Evolutionary conservation across 1,140 invertebrate genomes (phyloP).

Genomic region (Gryllus bimaculatus): DNA sequence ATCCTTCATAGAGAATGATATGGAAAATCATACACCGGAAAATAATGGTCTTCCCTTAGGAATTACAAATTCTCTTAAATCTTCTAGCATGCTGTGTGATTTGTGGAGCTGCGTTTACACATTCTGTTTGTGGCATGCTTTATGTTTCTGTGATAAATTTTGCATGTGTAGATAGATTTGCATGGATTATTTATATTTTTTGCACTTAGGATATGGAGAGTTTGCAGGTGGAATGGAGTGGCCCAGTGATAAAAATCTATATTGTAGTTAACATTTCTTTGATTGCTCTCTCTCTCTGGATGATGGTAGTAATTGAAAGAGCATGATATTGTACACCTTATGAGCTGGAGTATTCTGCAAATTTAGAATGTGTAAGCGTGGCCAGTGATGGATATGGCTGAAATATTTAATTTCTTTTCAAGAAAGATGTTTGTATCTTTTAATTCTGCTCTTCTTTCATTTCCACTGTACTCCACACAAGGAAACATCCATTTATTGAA

Average conservation of each 20-base stretch:
- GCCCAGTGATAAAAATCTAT: too few relatives aligned
- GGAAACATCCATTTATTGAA: slow-evolving; percentile 33
- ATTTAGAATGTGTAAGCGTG: too few relatives aligned
- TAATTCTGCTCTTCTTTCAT: background rate
- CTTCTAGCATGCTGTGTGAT: background rate
- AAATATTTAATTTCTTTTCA: slow-evolving; percentile 26
- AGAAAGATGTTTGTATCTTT: slow-evolving; percentile 24
- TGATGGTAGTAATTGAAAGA: too few relatives aligned
- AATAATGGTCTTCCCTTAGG: background rate
- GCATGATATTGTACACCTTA: too few relatives aligned
- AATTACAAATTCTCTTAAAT: background rate
- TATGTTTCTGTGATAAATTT: background rate
- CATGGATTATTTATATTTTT: background rate
- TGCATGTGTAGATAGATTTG: background rate
- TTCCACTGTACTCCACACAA: slow-evolving; percentile 8
- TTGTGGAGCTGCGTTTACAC: background rate
- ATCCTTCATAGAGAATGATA: background rate
- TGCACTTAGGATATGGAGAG: background rate
- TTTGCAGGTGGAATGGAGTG: slow-evolving; percentile 19
- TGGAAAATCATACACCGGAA: background rate
- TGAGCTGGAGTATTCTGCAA: too few relatives aligned
- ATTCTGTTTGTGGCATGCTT: background rate
- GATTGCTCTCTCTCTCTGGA: too few relatives aligned
- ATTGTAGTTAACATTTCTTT: too few relatives aligned
- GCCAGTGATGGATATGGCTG: too few relatives aligned